These are phyloP conservation scores for Salticus scenicus DNA, from an alignment of 2,888 invertebrate species.

Conservation along the genomic window DNA sequence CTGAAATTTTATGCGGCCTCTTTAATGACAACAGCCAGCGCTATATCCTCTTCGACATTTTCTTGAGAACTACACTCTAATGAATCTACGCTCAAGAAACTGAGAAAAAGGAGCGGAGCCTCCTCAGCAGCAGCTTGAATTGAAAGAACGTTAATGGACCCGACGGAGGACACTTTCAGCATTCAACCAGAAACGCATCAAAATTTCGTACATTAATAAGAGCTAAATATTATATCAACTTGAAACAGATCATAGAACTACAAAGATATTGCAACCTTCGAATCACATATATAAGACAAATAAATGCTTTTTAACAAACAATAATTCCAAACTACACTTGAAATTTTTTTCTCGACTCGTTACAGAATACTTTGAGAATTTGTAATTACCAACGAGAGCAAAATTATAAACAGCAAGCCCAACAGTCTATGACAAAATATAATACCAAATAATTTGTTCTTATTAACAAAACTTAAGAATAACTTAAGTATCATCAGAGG, in stretches of 20 bases:
- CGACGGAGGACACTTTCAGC: constrained; percentile 9
- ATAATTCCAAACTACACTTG: background rate
- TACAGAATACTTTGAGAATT: background rate
- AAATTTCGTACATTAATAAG: background rate
- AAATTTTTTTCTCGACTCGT: background rate
- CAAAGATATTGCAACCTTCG: background rate
- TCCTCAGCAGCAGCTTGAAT: background rate
- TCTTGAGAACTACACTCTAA: constrained; percentile 54
- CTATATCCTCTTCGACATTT: constrained; percentile 26
- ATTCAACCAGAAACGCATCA: background rate
- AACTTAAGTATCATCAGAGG: background rate
- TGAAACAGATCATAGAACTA: background rate
- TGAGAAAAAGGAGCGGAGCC: background rate
- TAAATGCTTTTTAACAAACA: background rate
- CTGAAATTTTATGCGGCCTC: constrained; percentile 56
- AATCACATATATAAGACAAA: background rate
- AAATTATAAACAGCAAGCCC: background rate
- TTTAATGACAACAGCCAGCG: constrained; percentile 59
- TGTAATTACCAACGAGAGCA: background rate
- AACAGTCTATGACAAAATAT: background rate
- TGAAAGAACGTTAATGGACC: constrained; percentile 15
- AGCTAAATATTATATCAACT: background rate
- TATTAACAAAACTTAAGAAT: constrained; percentile 7
- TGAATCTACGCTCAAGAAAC: constrained; percentile 41
- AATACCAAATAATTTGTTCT: background rate